Evolutionary conservation across 2,113 vertebrate species (phyloP).

Genomic region (Cyanoramphus novaezelandiae): DNA sequence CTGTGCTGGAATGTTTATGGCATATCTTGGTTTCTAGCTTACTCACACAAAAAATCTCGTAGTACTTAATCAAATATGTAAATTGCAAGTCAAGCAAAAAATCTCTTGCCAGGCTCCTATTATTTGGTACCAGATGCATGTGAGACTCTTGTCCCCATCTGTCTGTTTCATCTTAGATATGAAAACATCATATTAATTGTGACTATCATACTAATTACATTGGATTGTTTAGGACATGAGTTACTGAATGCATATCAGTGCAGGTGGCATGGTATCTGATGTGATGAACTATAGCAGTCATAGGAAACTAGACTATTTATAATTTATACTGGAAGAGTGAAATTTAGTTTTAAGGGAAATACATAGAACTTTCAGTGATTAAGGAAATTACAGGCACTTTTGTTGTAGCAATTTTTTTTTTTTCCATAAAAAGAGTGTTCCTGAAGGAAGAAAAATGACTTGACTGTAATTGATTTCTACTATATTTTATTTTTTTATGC

Average conservation of each 20-base stretch:
- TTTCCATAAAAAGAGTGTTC: constrained; percentile 50
- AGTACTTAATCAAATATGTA: constrained; percentile 65
- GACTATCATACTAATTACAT: constrained; percentile 70
- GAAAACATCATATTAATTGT: constrained; percentile 75
- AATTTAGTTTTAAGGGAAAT: constrained; percentile 54
- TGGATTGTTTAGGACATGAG: constrained; percentile 60
- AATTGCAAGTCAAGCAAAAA: constrained; percentile 53
- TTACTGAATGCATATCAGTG: constrained; percentile 34
- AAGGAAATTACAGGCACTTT: constrained; percentile 62
- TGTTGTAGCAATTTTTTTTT: constrained; percentile 65
- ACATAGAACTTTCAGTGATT: constrained; percentile 65
- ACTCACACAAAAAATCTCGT: constrained; percentile 11
- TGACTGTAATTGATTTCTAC: constrained; percentile 71
- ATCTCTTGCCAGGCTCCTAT: constrained; percentile 48
- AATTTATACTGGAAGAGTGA: constrained; percentile 58
- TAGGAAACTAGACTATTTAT: constrained; percentile 60
- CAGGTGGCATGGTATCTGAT: constrained; percentile 59
- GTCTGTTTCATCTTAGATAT: constrained; percentile 66
- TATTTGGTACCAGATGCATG: constrained; percentile 70
- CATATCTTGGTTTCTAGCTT: constrained; percentile 13
- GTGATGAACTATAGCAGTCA: constrained; percentile 39
- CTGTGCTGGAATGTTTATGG: neutral
- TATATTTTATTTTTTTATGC: constrained; percentile 65
- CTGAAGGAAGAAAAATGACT: constrained; percentile 68
- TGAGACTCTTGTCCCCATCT: constrained; percentile 67